A percentile compares a stretch with the other conserved stretches of the same genome.
Evolutionary conservation across 2,113 vertebrate genomes (phyloP).

Genomic region (Australoheros scitulus): DNA sequence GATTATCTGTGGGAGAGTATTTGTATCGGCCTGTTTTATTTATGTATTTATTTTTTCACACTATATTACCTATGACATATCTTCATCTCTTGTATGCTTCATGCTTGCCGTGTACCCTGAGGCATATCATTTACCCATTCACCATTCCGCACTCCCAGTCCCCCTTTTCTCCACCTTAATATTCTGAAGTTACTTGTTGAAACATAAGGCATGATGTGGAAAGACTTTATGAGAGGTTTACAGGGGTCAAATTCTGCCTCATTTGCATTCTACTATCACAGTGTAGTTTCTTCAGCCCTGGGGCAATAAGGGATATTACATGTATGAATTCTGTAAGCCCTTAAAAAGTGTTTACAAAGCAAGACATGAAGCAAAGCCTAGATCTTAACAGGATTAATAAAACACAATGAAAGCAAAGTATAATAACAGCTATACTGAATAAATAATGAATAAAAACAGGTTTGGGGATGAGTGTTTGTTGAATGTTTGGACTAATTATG

Average conservation of each 20-base stretch:
- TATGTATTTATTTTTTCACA: slow-evolving; percentile 18
- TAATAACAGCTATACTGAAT: neutral
- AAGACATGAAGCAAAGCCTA: neutral
- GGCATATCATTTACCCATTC: slow-evolving; percentile 31
- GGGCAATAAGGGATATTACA: slow-evolving; percentile 47
- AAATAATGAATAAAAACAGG: neutral
- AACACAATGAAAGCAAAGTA: neutral
- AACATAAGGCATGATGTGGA: slow-evolving; percentile 44
- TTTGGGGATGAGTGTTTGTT: slow-evolving; percentile 5
- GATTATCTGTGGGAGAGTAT: neutral
- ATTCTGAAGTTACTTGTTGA: slow-evolving; percentile 46
- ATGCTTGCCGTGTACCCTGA: slow-evolving; percentile 36
- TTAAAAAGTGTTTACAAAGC: slow-evolving; percentile 27
- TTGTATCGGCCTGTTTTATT: slow-evolving; percentile 13
- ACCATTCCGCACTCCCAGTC: neutral
- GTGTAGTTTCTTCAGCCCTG: slow-evolving; percentile 11
- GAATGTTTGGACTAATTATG: slow-evolving; percentile 13
- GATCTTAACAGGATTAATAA: slow-evolving; percentile 7
- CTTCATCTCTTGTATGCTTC: slow-evolving; percentile 33
- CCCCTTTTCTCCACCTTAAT: slow-evolving; percentile 3
- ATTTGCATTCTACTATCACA: slow-evolving; percentile 71
- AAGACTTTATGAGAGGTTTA: slow-evolving; percentile 26
- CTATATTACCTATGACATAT: slow-evolving; percentile 29
- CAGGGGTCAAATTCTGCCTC: slow-evolving; percentile 45
- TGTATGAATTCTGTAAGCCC: slow-evolving; percentile 20